Base-by-base conservation (phyloP, 2,797 vertebrate genomes). In the Rhyacichthys aspro region DNA sequence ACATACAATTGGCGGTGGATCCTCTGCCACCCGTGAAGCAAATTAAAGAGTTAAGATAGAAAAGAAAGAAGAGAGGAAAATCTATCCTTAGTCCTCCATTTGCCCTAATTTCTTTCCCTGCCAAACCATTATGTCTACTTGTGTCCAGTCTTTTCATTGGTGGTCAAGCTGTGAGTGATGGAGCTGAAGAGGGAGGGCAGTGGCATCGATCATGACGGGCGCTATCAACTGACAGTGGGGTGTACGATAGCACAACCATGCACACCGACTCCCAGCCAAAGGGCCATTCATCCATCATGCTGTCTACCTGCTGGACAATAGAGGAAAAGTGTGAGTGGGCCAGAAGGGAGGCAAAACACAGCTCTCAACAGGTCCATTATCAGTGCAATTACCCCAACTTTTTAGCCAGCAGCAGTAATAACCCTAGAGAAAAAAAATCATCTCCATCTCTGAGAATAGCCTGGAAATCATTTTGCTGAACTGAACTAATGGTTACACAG, bases 351-450 rank as follows among this genome's bases (percentile, higher is more conserved):
- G 59, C 50, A 53, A 60, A 79, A 63, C 79, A 64, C 15, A 52
- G 56, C 78, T 74, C 72, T 81, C 74, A 82, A 66, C 79, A 78
- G 78, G 78, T 78, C 85, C 70, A 86, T 85, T 79, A 81, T 83
- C 78, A 69, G 56, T 68, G 62, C 74, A 58, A 79, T 81, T 79
- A 85, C 64, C 62, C 77, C 50, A 67, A 46, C 34, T 49, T 45
- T 62, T 74, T 63, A 76, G 70, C 70, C 73, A 64, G 71, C 1
- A 41, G 71, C 2, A 34, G 57, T 56, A 49, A 70, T 5, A 37
- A 50, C 69, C 36, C 55, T 57, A 56, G 50, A 58, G 62, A 78
- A 76, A 55, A 72, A 78, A 75, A 81, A 80, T 56, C 12, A 58
- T 53, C 72, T 63, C 70, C 75, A 69, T 76, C 57, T 83, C 66